phyloP scores from a whole-genome alignment of 2,797 vertebrate genomes.

The Helostoma temminkii region DNA sequence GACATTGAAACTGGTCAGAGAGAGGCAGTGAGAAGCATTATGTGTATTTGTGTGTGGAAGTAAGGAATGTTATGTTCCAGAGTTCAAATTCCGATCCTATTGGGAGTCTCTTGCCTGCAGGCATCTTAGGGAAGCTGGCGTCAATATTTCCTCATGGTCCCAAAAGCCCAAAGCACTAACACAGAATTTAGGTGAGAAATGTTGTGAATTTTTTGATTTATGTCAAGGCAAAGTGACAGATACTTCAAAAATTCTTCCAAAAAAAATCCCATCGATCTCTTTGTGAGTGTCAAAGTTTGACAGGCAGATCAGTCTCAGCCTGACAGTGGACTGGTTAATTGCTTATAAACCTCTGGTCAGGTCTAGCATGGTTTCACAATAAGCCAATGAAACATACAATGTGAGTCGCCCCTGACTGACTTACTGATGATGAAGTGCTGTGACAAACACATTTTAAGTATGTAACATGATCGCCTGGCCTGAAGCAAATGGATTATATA shows the following conservation, averaged over 20 bases:
- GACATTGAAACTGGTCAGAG: constrained; percentile 52
- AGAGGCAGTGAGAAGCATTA: constrained; percentile 23
- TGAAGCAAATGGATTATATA: constrained; percentile 20
- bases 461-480: not conserved
- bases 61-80: constrained; percentile 23
- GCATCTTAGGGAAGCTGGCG: constrained; percentile 55
- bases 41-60: constrained; percentile 9
- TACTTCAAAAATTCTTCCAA: constrained; percentile 41
- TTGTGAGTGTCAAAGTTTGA: constrained; percentile 44
- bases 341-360: constrained; percentile 26
- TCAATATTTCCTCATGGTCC: constrained; percentile 52
- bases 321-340: constrained; percentile 44
- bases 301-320: constrained; percentile 35
- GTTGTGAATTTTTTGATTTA: constrained; percentile 27
- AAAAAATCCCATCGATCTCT: constrained; percentile 17
- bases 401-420: constrained; percentile 7
- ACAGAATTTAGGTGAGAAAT: constrained; percentile 37
- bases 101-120: constrained; percentile 43
- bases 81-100: constrained; percentile 47
- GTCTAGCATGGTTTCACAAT: constrained; percentile 30
- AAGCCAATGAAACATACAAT: constrained; percentile 41
- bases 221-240: constrained; percentile 52
- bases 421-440: constrained; percentile 15
- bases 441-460: constrained; percentile 12
- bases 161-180: constrained; percentile 33